phyloP scores from a whole-genome alignment of 64 coral and sea anemone species.

The Hydrozoanthus tunicans region DNA sequence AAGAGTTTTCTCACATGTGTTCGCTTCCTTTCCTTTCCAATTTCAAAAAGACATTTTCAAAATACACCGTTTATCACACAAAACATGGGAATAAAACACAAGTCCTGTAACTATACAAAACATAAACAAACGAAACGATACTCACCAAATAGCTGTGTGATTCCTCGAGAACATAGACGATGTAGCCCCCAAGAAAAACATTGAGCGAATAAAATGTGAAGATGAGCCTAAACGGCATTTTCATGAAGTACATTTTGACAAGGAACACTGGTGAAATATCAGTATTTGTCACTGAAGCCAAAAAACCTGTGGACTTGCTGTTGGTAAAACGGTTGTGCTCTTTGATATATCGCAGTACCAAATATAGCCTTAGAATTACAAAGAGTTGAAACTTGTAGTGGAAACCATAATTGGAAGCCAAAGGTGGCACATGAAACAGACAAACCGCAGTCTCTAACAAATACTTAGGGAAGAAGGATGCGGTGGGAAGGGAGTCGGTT shows the following conservation, averaged over 20 bases:
- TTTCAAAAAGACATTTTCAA: not conserved
- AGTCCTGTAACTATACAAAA: not conserved
- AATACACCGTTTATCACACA: not conserved
- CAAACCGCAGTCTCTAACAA: slow-evolving; percentile 66
- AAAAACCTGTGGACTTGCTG: slow-evolving; percentile 76
- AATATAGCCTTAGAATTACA: slow-evolving; percentile 84
- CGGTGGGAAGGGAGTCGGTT: slow-evolving; percentile 73
- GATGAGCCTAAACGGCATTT: slow-evolving; percentile 81
- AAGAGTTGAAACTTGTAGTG: slow-evolving; percentile 83
- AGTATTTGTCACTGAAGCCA: slow-evolving; percentile 93
- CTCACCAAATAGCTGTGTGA: slow-evolving; percentile 91
- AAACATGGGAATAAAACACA: not conserved
- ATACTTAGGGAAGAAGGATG: slow-evolving; percentile 69
- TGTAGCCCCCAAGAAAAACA: slow-evolving; percentile 94
- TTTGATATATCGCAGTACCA: slow-evolving; percentile 80
- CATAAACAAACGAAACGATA: slow-evolving; percentile 33
- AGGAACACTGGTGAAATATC: slow-evolving; percentile 90
- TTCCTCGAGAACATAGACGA: slow-evolving; percentile 86
- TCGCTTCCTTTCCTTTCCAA: not conserved
- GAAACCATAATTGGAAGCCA: slow-evolving; percentile 63
- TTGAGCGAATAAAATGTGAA: slow-evolving; percentile 93
- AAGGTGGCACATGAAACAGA: slow-evolving; percentile 86
- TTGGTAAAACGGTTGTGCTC: slow-evolving; percentile 90
- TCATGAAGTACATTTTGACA: slow-evolving; percentile 93
- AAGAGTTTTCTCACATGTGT: not conserved